phyloP scores from a whole-genome alignment of 2,797 vertebrate genomes.

The Pitangus sulphuratus region DNA sequence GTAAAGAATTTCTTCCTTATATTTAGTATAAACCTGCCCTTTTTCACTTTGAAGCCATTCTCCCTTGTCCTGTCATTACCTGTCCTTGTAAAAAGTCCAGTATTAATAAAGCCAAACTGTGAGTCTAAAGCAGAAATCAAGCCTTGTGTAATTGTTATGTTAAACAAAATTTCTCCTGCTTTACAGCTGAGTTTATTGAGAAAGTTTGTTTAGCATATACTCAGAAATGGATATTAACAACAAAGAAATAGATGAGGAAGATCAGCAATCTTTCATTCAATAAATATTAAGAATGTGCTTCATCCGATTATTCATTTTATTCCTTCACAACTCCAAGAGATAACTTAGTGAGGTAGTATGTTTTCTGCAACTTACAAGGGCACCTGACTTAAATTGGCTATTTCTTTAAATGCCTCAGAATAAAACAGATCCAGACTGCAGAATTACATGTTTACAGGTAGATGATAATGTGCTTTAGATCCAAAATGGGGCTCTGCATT shows the following conservation, averaged over 20 bases:
- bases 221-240: background rate
- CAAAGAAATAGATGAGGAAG: background rate
- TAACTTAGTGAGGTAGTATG: background rate
- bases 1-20: background rate
- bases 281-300: background rate
- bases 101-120: background rate
- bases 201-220: background rate
- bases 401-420: background rate
- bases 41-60: background rate
- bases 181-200: background rate
- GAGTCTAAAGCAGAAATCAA: background rate
- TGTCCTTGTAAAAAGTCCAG: background rate
- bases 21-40: background rate
- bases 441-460: background rate
- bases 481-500: background rate
- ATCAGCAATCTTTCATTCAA: background rate
- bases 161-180: background rate
- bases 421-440: background rate
- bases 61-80: background rate
- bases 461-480: background rate
- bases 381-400: background rate
- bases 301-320: background rate
- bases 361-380: background rate
- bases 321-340: background rate
- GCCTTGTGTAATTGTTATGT: background rate